phyloP scores from a whole-genome alignment of 2,113 vertebrate genomes.

The Cariama cristata region DNA sequence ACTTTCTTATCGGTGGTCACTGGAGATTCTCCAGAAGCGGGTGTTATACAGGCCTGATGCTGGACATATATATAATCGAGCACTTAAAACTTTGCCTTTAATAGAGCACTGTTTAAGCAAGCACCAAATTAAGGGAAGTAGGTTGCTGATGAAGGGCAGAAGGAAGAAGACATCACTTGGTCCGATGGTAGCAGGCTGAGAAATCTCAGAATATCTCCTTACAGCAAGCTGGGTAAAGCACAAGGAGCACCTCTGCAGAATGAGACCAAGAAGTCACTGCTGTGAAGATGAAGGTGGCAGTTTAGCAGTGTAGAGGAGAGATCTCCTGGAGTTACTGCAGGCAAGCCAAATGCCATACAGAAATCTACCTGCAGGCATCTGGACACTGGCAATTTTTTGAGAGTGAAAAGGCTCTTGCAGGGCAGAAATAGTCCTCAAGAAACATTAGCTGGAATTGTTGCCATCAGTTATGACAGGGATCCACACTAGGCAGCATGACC shows the following conservation, averaged over 20 bases:
- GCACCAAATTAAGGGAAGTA: neutral
- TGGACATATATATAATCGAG: rapidly evolving
- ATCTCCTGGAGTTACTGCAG: neutral
- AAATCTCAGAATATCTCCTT: neutral
- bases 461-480: neutral
- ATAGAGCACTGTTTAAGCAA: neutral
- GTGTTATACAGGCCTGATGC: neutral
- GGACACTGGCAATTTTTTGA: neutral
- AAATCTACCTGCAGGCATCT: neutral
- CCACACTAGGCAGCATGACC: rapidly evolving
- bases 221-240: neutral
- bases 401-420: neutral
- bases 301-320: neutral
- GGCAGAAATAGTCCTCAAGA: neutral
- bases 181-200: neutral
- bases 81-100: neutral
- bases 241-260: neutral
- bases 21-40: neutral
- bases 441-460: neutral
- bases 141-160: neutral
- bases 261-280: no score
- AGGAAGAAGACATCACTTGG: neutral
- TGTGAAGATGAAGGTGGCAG: neutral
- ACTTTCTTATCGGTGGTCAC: neutral
- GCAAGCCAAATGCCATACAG: rapidly evolving